Evolutionary conservation across 1,140 invertebrate species (phyloP), one percentile per base, ranked within the genome.

Genomic region (Bombus sylvicola): DNA sequence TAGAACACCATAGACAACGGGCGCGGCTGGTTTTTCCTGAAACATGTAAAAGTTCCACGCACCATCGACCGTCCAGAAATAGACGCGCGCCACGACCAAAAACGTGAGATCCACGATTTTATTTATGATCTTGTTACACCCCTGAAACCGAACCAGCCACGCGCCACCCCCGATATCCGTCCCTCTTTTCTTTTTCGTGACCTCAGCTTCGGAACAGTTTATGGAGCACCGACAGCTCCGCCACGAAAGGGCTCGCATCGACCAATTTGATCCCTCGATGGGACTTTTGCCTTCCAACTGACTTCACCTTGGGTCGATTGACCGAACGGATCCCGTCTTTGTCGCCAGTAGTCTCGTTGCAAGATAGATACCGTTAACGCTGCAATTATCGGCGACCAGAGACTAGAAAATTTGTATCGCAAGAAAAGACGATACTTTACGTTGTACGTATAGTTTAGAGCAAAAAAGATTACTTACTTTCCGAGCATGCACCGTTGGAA

Each of bases 101-200:
- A 94, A 94, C n/a, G 47, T 91, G 92, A 93, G 95, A 94, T 43
- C 92, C 92, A 62, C 59, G 93, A 80, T 85, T 94, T 95, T 94
- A 94, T 94, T 95, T 95, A 94, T 93, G 94, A 93, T 89, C 76
- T 25, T 90, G 92, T 92, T 91, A 92, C 92, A 90, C 91, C 91
- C 88, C 92, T 92, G 91, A 93, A 93, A 93, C 89, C 91, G 89
- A 92, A 94, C 91, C 91, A 92, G 93, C 93, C 94, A 95, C 94
- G 93, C 94, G 94, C 92, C 94, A 91, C 88, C 90, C 90, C 87
- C 74, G 37, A 66, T 80, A 41, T 62, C 9, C 41, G 25, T 8
- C 31, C 9, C 41, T 81, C 34, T 53, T 75, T 57, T 41, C 68
- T 37, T n/a, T 43, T 28, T 57, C 66, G 34, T 64, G 47, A 69